phyloP scores from a whole-genome alignment of 2,113 vertebrate species.

The Pan paniscus region DNA sequence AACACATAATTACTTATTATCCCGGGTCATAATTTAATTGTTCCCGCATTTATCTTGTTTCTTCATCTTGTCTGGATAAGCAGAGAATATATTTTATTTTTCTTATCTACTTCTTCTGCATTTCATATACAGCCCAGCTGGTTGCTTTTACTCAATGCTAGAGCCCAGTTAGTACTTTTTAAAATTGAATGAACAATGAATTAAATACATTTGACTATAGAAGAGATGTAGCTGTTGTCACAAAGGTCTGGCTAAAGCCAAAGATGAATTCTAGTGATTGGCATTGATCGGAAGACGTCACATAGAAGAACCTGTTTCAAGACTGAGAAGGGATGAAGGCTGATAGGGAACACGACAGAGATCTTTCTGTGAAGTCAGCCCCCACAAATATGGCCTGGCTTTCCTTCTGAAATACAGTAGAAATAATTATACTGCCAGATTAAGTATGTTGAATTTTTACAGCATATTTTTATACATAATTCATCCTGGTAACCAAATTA shows the following conservation, averaged over 20 bases:
- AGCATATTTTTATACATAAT: not conserved
- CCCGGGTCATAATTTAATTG: not conserved
- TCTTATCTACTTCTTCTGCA: not conserved
- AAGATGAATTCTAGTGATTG: not conserved
- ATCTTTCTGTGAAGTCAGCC: not conserved
- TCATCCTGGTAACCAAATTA: not conserved
- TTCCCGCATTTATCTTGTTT: not conserved
- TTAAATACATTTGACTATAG: conserved; percentile 16
- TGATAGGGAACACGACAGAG: not conserved
- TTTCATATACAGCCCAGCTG: not conserved
- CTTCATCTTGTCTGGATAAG: not conserved
- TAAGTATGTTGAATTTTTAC: conserved; percentile 7
- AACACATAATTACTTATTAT: conserved; percentile 7
- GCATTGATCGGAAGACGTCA: not conserved
- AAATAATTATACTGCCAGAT: not conserved
- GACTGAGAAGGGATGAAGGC: not conserved
- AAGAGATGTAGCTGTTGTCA: not conserved
- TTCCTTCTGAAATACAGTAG: not conserved
- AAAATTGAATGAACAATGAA: not conserved
- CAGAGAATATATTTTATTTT: conserved; percentile 30
- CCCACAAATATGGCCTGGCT: not conserved
- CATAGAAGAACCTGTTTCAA: not conserved
- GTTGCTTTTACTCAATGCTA: not conserved
- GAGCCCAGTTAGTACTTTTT: not conserved
- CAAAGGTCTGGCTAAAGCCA: not conserved